A percentile compares a stretch with the other conserved stretches of the same genome.
phyloP scores from a whole-genome alignment of 2,888 invertebrate species.

The Watsonalla cultraria region DNA sequence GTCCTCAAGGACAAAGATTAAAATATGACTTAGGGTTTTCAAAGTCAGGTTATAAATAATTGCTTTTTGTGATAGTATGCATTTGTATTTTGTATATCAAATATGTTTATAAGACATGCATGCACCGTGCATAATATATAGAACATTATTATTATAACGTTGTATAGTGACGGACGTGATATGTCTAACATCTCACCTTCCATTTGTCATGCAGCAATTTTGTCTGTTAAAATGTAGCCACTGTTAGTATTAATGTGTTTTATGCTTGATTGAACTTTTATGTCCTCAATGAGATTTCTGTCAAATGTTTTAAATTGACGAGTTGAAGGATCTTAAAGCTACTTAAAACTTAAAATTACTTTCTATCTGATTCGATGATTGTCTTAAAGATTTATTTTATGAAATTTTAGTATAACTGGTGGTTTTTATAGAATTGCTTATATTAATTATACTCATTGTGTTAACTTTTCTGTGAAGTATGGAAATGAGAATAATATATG shows the following conservation, averaged over 20 bases:
- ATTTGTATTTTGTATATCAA: neutral
- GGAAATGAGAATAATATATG: neutral
- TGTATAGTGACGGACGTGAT: slow-evolving; percentile 14
- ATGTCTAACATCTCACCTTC: slow-evolving; percentile 51
- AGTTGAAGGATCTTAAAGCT: no score
- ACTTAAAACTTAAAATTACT: no score
- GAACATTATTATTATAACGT: slow-evolving; percentile 8
- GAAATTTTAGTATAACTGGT: no score
- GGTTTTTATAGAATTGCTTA: no score
- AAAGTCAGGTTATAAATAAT: neutral
- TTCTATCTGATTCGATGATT: no score
- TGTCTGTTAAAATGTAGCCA: slow-evolving; percentile 59
- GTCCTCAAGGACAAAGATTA: neutral
- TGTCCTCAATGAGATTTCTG: slow-evolving; percentile 15
- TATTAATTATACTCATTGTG: no score
- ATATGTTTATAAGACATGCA: slow-evolving; percentile 26
- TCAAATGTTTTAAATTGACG: slow-evolving; percentile 1
- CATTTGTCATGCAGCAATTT: slow-evolving; percentile 53
- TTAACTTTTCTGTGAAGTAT: neutral
- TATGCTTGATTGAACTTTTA: slow-evolving; percentile 13
- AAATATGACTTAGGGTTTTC: neutral
- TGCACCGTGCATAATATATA: slow-evolving; percentile 45
- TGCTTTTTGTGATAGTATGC: neutral
- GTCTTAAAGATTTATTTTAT: no score
- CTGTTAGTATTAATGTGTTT: slow-evolving; percentile 36